Conservation (phyloP, 2,113 vertebrate species). For the Mastomys coucha region DNA sequence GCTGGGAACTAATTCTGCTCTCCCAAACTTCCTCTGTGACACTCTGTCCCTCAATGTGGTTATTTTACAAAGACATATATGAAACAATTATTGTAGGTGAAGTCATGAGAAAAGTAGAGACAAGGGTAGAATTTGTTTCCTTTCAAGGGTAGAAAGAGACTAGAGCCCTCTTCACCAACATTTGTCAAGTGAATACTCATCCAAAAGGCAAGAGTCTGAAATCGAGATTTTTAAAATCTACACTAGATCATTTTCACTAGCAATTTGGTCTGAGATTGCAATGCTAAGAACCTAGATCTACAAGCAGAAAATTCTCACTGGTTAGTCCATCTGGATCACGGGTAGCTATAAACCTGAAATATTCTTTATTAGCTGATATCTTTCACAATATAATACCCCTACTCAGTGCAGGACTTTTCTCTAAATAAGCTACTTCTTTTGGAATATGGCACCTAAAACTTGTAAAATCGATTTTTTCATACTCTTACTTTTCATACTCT, state of each 20-base stretch:
- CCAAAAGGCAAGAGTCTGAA: neutral
- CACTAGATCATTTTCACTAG: neutral
- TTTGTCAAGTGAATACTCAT: neutral
- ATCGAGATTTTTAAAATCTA: neutral
- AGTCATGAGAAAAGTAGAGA: neutral
- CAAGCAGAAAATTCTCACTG: neutral
- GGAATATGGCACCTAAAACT: fast-evolving
- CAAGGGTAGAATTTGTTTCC: neutral
- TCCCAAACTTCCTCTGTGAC: too few species aligned
- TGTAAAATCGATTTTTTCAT: neutral
- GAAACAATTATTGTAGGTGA: neutral
- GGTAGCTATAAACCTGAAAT: neutral
- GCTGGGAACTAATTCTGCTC: too few species aligned
- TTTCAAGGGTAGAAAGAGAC: neutral
- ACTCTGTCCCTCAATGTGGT: neutral
- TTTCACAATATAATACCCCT: neutral
- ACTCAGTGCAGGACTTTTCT: neutral
- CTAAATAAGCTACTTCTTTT: neutral
- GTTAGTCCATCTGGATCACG: neutral
- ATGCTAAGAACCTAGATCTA: neutral
- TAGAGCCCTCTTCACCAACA: neutral
- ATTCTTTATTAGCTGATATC: neutral
- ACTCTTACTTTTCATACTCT: neutral
- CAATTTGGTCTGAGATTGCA: neutral
- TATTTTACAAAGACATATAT: neutral